Conservation (phyloP, 2,797 vertebrate species). For the Enteromius radiatus region DNA sequence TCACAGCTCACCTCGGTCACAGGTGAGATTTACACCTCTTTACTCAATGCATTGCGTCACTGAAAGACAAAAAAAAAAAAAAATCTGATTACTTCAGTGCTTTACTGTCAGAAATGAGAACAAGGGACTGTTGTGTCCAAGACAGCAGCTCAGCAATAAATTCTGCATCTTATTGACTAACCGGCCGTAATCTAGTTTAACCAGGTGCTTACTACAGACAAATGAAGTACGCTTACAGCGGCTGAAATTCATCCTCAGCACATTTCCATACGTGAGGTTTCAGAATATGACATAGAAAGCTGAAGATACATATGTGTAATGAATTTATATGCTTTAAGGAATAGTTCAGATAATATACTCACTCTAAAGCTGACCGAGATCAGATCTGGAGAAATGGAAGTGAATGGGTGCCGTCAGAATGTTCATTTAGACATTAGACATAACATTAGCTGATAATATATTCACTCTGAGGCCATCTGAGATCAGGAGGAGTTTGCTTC, state of each 20-base stretch:
- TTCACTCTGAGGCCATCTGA: too few species aligned
- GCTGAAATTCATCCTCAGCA: neutral
- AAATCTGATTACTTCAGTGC: neutral
- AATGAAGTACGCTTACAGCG: neutral
- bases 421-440: too few species aligned
- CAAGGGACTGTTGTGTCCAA: neutral
- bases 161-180: neutral
- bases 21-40: too few species aligned
- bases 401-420: too few species aligned
- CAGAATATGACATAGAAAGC: neutral
- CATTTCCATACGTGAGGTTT: neutral
- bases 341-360: too few species aligned
- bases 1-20: neutral
- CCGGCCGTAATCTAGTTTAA: neutral
- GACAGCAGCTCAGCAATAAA: neutral
- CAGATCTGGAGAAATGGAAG: too few species aligned
- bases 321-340: too few species aligned
- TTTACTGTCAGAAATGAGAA: neutral
- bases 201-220: neutral
- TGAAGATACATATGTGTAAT: neutral
- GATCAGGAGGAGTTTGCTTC: neutral
- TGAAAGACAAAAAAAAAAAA: too few species aligned
- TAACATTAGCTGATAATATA: too few species aligned
- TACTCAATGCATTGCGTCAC: too few species aligned
- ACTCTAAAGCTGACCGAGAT: too few species aligned